Conservation (phyloP, 2,888 invertebrate genomes). For the Sisyra terminalis region DNA sequence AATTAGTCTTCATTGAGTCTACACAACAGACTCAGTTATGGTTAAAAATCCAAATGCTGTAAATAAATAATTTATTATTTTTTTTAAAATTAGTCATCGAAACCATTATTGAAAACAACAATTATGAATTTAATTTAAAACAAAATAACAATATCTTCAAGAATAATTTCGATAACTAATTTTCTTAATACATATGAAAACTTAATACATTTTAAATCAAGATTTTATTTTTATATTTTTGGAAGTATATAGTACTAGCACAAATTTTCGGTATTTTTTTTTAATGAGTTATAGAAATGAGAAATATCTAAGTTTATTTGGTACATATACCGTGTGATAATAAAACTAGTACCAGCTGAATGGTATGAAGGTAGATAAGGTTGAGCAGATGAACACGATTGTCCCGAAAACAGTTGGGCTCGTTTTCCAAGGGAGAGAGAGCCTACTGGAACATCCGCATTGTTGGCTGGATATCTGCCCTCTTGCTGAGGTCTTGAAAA, state of each 20-base stretch:
- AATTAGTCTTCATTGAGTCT: too few species aligned
- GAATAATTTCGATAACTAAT: too few species aligned
- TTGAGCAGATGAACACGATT: constrained; percentile 5
- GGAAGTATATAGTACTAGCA: too few species aligned
- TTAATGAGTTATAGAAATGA: neutral
- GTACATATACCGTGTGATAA: constrained; percentile 10
- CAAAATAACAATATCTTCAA: neutral
- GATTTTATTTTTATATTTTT: too few species aligned
- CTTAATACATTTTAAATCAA: neutral
- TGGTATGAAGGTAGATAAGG: constrained; percentile 9
- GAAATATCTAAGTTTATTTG: constrained; percentile 7
- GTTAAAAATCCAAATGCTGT: too few species aligned
- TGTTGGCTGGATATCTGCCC: constrained; percentile 10
- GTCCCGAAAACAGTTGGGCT: constrained; percentile 1
- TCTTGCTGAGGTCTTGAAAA: constrained; percentile 14
- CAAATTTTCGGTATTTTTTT: too few species aligned
- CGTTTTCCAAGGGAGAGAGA: constrained; percentile 1
- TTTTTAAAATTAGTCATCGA: too few species aligned
- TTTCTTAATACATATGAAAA: neutral
- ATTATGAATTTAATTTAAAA: too few species aligned
- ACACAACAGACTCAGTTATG: too few species aligned
- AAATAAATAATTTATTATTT: too few species aligned
- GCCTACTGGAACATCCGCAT: constrained; percentile 10
- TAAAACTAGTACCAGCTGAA: constrained; percentile 10
- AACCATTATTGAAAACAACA: too few species aligned